Base-by-base conservation (phyloP, 1,140 invertebrate genomes). In the Grapholita molesta region DNA sequence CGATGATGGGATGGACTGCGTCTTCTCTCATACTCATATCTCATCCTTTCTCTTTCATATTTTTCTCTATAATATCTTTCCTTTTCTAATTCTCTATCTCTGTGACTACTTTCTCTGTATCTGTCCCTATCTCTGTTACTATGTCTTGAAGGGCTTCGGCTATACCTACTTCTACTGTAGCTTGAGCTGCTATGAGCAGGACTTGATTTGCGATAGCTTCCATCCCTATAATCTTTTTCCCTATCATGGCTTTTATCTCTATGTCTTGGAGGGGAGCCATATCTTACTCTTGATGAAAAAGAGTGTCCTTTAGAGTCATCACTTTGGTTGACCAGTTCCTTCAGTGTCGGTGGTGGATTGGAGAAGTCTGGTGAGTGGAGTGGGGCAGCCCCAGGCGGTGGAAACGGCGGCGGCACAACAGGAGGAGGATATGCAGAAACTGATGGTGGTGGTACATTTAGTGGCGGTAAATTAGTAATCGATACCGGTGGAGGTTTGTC, bases 21-120 rank as follows among this genome's bases (percentile, higher is more conserved):
- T 15, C 69, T 65, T 28, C 72, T 76, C 52, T 84, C 80, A 80
- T 82, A 75, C 57, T 86, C 80, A 72, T 78, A 64, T 80, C 71
- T 83, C 64, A 70, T 78, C 6, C 72, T 23, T 68, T 82, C 78
- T 75, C 82, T 77, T 74, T 76, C 72, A 72, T 80, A 79, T 71
- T 67, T 74, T 18, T 79, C 80, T 64, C 71, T 85, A 66, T 78
- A 80, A 71, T 70, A 80, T 66, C 66, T 74, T 42, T 82, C 79
- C 28, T 35, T 73, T 11, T 76, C 76, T 23, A 66, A 73, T 35
- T 74, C 66, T 72, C 32, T 61, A 3, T 77, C 71, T 73, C 72
- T 75, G 23, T 75, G 65, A 64, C 76, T 75, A 35, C 55, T 61
- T 28, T 61, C 55, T 32, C 55, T 32, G 12, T 30, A 53, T 21